Evolutionary conservation across 2,113 vertebrate genomes (phyloP).

Genomic region (Cynocephalus volans): DNA sequence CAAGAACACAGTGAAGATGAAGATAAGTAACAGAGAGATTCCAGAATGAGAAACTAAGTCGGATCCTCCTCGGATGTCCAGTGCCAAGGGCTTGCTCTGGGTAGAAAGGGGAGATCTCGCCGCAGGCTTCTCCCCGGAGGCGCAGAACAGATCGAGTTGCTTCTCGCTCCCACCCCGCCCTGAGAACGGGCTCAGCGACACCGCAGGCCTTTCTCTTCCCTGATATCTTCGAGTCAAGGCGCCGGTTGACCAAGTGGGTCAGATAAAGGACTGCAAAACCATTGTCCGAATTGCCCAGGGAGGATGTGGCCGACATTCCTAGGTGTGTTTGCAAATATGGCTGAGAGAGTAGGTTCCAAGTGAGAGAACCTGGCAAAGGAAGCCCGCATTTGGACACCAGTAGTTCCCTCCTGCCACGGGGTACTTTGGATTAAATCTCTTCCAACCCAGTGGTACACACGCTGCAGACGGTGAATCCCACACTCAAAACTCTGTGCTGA

Average conservation of each 20-base stretch:
- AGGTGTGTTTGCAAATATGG: constrained; percentile 71
- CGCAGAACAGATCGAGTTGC: constrained; percentile 68
- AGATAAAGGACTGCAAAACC: constrained; percentile 76
- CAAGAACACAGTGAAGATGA: neutral
- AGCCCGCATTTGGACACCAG: neutral
- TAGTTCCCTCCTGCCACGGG: neutral
- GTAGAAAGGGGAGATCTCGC: neutral
- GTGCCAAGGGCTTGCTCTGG: neutral
- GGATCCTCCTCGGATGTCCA: neutral
- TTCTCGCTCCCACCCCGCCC: constrained; percentile 65
- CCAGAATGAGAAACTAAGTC: neutral
- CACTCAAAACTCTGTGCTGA: neutral
- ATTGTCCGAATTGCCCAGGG: constrained; percentile 62
- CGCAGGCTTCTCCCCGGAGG: constrained; percentile 33
- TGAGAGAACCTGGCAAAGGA: neutral
- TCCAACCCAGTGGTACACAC: neutral
- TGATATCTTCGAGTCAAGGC: constrained; percentile 79
- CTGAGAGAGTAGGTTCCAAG: neutral
- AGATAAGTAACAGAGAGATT: neutral
- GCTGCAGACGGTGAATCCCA: neutral
- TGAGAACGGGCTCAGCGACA: constrained; percentile 74
- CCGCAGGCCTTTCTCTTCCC: constrained; percentile 73
- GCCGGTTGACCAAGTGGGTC: constrained; percentile 81
- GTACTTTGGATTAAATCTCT: neutral
- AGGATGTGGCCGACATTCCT: constrained; percentile 82